Base-by-base conservation (phyloP, 2,797 vertebrate species). In the Eremophila alpestris region DNA sequence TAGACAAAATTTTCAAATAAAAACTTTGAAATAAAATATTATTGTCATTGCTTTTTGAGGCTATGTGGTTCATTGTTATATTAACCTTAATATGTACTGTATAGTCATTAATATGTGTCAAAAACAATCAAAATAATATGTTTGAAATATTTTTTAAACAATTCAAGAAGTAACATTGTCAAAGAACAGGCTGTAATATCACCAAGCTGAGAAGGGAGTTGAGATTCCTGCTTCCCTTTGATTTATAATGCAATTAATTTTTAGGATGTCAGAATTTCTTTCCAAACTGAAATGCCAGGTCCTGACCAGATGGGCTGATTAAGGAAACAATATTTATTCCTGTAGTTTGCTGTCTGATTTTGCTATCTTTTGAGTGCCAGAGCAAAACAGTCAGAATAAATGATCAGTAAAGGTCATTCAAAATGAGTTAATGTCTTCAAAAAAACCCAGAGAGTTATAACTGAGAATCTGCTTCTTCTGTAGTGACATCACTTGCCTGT, bases 281-380 rank as follows among this genome's bases (percentile, higher is more conserved):
- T 89, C 29, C 45, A 52, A 85, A 77, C 30, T 85, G 45, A 95
- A 95, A 95, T 87, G 56, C 24, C 84, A 83, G 43, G 71, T 89
- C 71, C 70, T 85, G 78, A 74, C 41, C 75, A 91, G 60, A 46
- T 70, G 58, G 18, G 41, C 24, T 89, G 71, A 89, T 67, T 71
- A 84, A 54, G 24, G 26, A 74, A 79, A 67, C 27, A 36, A 14
- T 74, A 82, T 94, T 89, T 93, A 64, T 85, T 84, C 62, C 54
- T 82, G 41, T 30, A 82, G 32, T 73, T 94, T 90, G 20, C 40
- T 40, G 38, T 69, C 55, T 79, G 63, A 38, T 81, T 90, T 93
- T 82, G 55, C 46, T 49, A 18, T 74, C 41, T 74, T 78, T 70
- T 77, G 22, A 70, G 56, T 54, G 38, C n/a, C 60, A 40, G 38